These are phyloP conservation scores for Camponotus fellah DNA, from an alignment of 2,888 invertebrate species.

Conservation along the genomic window DNA sequence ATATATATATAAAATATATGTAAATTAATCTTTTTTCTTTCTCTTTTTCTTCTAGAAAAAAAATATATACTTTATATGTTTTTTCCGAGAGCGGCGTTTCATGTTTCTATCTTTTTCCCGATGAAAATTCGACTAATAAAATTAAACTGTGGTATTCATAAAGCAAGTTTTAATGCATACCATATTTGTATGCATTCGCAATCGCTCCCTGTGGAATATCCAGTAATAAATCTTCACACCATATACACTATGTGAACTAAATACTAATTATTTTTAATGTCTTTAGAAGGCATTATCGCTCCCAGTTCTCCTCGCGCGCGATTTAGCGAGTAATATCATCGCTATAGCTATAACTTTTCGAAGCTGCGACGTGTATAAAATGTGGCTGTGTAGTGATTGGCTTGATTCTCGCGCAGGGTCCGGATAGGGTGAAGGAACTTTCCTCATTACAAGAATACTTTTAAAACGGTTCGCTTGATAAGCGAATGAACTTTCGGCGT, in stretches of 20 bases:
- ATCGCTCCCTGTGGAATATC: neutral
- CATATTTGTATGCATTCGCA: neutral
- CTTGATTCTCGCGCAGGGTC: conserved; percentile 55
- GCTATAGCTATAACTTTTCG: conserved; percentile 21
- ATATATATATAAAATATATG: neutral
- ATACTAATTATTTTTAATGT: conserved; percentile 20
- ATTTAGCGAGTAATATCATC: conserved; percentile 7
- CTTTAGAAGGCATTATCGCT: neutral
- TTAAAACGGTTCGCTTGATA: conserved; percentile 63
- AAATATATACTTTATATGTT: neutral
- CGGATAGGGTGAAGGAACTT: conserved; percentile 60
- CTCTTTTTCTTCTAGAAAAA: neutral
- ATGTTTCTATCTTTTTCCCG: neutral
- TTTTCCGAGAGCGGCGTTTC: neutral
- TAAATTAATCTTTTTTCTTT: conserved; percentile 10
- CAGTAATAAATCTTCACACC: neutral
- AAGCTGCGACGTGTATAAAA: conserved; percentile 10
- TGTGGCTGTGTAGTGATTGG: conserved; percentile 41
- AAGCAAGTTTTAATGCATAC: neutral
- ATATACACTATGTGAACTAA: conserved; percentile 11
- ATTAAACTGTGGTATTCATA: conserved; percentile 1
- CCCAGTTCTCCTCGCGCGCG: neutral
- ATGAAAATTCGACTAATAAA: neutral
- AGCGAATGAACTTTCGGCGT: conserved; percentile 63
- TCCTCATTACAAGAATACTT: conserved; percentile 72